Evolutionary conservation across 2,113 vertebrate genomes (phyloP).

Genomic region (Dolichotis patagonum): DNA sequence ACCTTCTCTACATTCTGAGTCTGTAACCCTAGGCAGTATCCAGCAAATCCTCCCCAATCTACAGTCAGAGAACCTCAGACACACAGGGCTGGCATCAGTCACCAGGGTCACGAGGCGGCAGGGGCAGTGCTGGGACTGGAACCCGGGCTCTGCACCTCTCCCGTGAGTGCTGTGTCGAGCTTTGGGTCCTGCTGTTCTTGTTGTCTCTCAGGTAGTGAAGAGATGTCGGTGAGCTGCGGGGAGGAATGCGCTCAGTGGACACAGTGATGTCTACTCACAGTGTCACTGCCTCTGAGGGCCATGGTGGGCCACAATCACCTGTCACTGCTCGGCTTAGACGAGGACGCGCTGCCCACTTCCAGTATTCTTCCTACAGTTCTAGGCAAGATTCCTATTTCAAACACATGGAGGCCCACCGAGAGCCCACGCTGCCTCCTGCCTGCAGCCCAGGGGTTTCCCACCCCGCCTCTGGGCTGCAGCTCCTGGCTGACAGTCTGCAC

Average conservation of each 20-base stretch:
- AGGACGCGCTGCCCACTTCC: not conserved
- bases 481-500: not conserved
- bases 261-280: not conserved
- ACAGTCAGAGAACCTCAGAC: not conserved
- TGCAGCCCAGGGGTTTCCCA: not conserved
- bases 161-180: not conserved
- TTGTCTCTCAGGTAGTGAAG: not conserved
- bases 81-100: not conserved
- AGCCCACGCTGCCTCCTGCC: not conserved
- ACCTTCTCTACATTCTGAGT: too few species aligned
- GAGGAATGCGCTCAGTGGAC: not conserved
- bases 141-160: not conserved
- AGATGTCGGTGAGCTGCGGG: fast-evolving
- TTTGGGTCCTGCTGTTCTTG: not conserved
- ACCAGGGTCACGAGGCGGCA: not conserved
- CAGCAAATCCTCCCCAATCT: not conserved
- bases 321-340: not conserved
- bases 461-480: not conserved
- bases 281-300: not conserved
- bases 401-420: not conserved
- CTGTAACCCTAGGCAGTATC: not conserved
- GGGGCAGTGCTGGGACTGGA: not conserved
- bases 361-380: not conserved
- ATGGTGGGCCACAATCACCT: not conserved
- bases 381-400: not conserved